Evolutionary conservation across 2,113 vertebrate genomes (phyloP), one percentile per base, ranked within the genome.

Genomic region (Aspiorhynchus laticeps): DNA sequence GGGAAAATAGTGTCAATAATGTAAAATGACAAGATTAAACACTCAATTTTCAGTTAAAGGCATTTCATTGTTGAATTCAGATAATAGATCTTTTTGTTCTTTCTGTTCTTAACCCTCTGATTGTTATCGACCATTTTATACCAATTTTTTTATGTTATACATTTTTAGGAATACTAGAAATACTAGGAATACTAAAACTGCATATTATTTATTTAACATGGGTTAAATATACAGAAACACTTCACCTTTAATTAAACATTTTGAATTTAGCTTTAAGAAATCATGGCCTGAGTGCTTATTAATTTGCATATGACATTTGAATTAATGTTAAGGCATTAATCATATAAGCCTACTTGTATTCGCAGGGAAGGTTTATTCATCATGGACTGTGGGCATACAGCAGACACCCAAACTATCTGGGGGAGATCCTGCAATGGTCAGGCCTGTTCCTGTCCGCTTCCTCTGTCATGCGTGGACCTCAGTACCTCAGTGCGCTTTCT

Each of bases 361-460:
- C 83, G 1, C 90, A 96, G 96, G 95, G 95, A 33, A 96, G 90
- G 88, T 96, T 96, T 88, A 96, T 96, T 91, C 94, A 91, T 88
- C 94, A 91, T 5, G 95, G 95, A 38, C 92, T 96, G 4, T 96
- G 96, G 96, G 94, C 93, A 26, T 95, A 93, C 88, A 96, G 95
- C 90, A 93, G 94, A 46, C 96, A 96, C 79, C 96, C 96, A 0
- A 96, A 96, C 90, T 96, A 96, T 76, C 81, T 95, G 1, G 95
- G 95, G 1, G 96, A 96, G 93, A 96, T 96, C 88, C 85, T 96
- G 90, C 95, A 96, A 91, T 96, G 96, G 96, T 92, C 90, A 0
- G 96, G 96, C 14, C 93, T 96, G 36, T 96, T 94, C 90, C 88
- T 96, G 24, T 94, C 95, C 0, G 95, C 96, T 63, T 95, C 95